A percentile compares a stretch with the other conserved stretches of the same genome.
Conservation (phyloP, 1,140 invertebrate genomes). For the Uloborus diversus region DNA sequence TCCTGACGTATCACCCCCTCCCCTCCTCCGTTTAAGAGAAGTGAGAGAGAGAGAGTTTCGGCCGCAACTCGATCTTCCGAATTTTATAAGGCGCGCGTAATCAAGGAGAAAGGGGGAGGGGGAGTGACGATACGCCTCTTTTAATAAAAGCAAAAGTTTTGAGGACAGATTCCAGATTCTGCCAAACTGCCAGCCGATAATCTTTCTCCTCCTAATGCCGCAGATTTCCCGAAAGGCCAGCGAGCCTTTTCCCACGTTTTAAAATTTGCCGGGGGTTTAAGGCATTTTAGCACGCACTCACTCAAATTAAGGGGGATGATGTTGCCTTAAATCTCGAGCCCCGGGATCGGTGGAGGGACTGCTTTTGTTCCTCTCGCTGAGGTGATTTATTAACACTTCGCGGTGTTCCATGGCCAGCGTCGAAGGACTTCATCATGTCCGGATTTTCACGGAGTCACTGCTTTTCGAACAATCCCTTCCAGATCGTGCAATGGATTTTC, state of each 20-base stretch:
- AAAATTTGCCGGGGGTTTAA: conserved; percentile 33
- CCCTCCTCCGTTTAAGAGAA: conserved; percentile 26
- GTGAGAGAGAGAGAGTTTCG: conserved; percentile 39
- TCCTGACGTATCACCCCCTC: conserved; percentile 31
- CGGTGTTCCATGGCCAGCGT: no score
- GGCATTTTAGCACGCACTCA: no score
- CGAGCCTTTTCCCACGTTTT: background rate
- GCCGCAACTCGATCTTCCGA: conserved; percentile 46
- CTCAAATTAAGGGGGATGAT: no score
- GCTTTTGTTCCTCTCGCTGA: no score
- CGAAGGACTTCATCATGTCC: no score
- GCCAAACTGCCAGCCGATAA: conserved; percentile 38
- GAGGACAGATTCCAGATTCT: conserved; percentile 45
- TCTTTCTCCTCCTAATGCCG: conserved; percentile 46
- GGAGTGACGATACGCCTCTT: conserved; percentile 36
- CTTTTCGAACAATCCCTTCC: no score
- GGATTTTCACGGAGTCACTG: no score
- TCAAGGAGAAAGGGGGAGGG: background rate
- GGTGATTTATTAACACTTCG: no score
- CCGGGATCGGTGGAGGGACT: no score
- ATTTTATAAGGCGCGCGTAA: conserved; percentile 26
- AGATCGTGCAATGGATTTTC: no score
- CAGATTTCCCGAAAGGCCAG: conserved; percentile 36
- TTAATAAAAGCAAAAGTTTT: conserved; percentile 53
- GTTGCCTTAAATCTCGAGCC: no score